These are phyloP conservation scores for Antheraea pernyi DNA, from an alignment of 1,140 invertebrate species.

Conservation along the genomic window DNA sequence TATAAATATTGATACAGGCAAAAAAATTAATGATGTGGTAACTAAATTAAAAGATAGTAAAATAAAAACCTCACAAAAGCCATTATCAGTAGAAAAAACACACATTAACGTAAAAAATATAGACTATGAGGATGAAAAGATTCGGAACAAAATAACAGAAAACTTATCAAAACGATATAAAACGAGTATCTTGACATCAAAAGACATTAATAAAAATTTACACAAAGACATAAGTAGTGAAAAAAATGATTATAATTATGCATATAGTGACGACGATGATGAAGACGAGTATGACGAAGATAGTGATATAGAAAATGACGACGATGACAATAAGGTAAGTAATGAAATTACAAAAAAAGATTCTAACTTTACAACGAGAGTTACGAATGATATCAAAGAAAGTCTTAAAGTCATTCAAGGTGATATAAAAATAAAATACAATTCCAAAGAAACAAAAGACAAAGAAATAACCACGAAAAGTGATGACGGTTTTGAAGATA, in stretches of 20 bases:
- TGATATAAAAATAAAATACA: not conserved
- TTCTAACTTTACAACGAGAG: not conserved
- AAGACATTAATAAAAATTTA: not conserved
- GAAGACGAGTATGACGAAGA: constrained; percentile 21
- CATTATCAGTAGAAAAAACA: not conserved
- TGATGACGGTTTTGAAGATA: not conserved
- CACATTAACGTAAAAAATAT: not conserved
- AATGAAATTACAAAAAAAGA: not conserved
- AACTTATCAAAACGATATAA: not conserved
- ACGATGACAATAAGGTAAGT: not conserved
- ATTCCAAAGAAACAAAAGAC: not conserved
- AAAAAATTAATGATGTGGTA: not conserved
- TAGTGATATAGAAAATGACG: constrained; percentile 12
- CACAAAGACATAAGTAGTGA: not conserved
- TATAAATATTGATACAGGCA: not conserved
- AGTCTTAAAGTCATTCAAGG: not conserved
- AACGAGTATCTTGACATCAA: not conserved
- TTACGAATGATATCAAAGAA: not conserved
- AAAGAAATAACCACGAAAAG: not conserved
- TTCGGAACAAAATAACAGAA: not conserved
- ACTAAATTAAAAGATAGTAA: not conserved
- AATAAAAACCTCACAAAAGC: not conserved
- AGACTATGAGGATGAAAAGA: not conserved
- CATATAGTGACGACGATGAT: constrained; percentile 19
- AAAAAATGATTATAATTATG: constrained; percentile 17